Conservation (phyloP, 2,113 vertebrate genomes). For the Percopsis transmontana region DNA sequence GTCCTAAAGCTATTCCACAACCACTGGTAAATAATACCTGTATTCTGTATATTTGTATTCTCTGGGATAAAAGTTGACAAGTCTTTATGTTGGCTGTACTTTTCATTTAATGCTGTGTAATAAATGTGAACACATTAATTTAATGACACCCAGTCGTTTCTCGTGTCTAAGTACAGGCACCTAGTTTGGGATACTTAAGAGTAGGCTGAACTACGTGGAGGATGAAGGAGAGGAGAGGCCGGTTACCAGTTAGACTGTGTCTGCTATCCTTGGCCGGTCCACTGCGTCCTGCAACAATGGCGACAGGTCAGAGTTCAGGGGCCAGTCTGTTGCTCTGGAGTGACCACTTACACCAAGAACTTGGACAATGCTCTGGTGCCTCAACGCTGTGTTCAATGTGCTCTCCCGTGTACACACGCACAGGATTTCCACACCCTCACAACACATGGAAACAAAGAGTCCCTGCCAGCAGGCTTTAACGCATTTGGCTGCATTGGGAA, state of each 20-base stretch:
- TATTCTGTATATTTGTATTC: no score
- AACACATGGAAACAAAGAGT: constrained; percentile 46
- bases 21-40: no score
- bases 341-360: constrained; percentile 27
- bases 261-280: constrained; percentile 60
- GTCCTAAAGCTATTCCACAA: no score
- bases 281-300: constrained; percentile 61
- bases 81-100: no score
- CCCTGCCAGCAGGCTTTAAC: constrained; percentile 43
- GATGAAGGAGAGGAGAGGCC: constrained; percentile 37
- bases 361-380: constrained; percentile 16
- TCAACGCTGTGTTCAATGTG: neutral
- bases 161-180: neutral
- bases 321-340: constrained; percentile 26
- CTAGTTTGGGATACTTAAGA: no score
- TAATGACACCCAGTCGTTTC: constrained; percentile 8
- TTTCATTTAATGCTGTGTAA: no score
- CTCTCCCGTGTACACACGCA: neutral
- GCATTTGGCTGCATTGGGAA: constrained; percentile 24
- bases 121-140: no score
- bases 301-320: constrained; percentile 52
- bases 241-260: constrained; percentile 56
- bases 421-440: constrained; percentile 23
- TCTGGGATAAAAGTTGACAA: no score
- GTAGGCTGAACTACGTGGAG: no score